These are phyloP conservation scores for Byasa hedistus DNA, from an alignment of 2,888 invertebrate genomes.

Conservation along the genomic window DNA sequence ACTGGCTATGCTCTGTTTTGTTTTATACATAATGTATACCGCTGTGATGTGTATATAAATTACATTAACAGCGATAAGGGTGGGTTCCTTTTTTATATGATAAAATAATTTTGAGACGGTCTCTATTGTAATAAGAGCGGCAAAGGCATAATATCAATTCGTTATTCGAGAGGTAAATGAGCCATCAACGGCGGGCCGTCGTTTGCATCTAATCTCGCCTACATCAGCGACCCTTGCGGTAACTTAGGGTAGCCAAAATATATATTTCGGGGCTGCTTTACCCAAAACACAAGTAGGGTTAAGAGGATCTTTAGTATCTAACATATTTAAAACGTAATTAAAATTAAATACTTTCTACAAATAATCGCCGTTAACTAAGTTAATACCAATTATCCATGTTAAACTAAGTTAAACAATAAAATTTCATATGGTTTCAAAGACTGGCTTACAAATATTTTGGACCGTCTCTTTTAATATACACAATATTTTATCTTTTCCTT, in stretches of 20 bases:
- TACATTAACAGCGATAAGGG: too few relatives aligned
- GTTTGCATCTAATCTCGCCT: slow-evolving; percentile 74
- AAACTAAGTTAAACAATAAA: too few relatives aligned
- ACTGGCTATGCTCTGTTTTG: too few relatives aligned
- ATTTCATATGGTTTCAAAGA: too few relatives aligned
- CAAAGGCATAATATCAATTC: slow-evolving; percentile 61
- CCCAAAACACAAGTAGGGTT: slow-evolving; percentile 20
- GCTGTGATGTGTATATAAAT: too few relatives aligned
- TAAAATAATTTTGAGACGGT: slow-evolving; percentile 5
- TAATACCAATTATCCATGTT: too few relatives aligned
- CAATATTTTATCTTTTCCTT: neutral
- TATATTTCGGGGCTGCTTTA: slow-evolving; percentile 13
- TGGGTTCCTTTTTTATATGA: neutral
- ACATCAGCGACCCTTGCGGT: slow-evolving; percentile 54
- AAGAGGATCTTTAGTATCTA: slow-evolving; percentile 10
- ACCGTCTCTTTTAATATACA: too few relatives aligned
- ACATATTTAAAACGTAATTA: neutral
- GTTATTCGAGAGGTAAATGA: slow-evolving; percentile 74
- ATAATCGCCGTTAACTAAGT: too few relatives aligned
- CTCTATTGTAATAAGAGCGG: slow-evolving; percentile 36
- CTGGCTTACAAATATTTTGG: too few relatives aligned
- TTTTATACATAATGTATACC: too few relatives aligned
- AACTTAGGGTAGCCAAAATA: slow-evolving; percentile 29
- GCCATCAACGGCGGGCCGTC: slow-evolving; percentile 68
- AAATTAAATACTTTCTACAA: too few relatives aligned